These are phyloP conservation scores for Glomeris marginata DNA, from an alignment of 2,888 invertebrate species.

Conservation along the genomic window DNA sequence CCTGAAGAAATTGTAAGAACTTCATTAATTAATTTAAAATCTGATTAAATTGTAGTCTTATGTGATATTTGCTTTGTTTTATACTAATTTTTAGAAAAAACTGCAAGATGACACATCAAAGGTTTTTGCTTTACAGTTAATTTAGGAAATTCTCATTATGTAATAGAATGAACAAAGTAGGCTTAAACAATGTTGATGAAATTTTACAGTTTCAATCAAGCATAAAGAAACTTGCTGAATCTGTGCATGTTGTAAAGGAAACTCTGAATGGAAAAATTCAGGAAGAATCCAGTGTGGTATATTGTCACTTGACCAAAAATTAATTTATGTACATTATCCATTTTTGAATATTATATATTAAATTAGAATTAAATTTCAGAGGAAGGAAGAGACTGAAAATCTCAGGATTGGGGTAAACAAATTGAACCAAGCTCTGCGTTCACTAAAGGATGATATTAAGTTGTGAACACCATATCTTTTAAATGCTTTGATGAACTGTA, in stretches of 20 bases:
- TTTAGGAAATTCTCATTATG: background rate
- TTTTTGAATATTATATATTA: background rate
- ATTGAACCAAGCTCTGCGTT: background rate
- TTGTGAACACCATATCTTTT: no score
- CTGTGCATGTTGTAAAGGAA: constrained; percentile 11
- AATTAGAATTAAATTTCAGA: background rate
- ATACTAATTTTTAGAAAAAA: constrained; percentile 4
- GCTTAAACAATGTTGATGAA: background rate
- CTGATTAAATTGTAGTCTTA: no score
- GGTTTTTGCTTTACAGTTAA: background rate
- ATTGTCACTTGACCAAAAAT: background rate
- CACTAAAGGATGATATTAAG: constrained; percentile 1
- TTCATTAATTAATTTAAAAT: no score
- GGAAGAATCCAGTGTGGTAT: constrained; percentile 9
- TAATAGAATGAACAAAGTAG: background rate
- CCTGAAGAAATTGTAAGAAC: background rate
- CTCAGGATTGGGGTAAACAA: constrained; percentile 1
- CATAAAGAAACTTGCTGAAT: constrained; percentile 12
- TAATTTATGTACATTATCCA: no score
- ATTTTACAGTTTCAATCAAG: constrained; percentile 5
- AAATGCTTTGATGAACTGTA: no score
- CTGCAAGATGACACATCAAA: constrained; percentile 1
- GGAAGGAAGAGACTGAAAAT: constrained; percentile 6
- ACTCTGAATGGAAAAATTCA: constrained; percentile 5
- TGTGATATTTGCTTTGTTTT: no score